Evolutionary conservation across 1,140 invertebrate genomes (phyloP).

Genomic region (Vanessa atalanta): DNA sequence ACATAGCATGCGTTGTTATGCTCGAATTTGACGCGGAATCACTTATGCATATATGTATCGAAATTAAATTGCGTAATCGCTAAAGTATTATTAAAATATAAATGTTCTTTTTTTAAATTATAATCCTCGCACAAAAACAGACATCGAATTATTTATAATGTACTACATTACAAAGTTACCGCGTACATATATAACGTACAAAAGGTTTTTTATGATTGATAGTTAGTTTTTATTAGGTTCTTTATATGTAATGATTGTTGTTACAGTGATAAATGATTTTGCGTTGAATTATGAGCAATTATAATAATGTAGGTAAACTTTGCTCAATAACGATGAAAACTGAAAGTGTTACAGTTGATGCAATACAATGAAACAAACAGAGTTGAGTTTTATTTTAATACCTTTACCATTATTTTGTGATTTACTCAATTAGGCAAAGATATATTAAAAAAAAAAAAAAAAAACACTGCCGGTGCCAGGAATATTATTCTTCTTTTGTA

Average conservation of each 20-base stretch:
- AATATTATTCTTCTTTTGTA: no score
- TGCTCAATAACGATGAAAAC: conserved; percentile 80
- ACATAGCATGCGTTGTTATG: conserved; percentile 80
- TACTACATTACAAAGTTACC: conserved; percentile 30
- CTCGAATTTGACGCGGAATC: conserved; percentile 55
- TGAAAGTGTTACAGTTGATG: conserved; percentile 80
- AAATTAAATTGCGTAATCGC: neutral
- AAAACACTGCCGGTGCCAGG: no score
- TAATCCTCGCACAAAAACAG: neutral
- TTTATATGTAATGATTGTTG: conserved; percentile 6
- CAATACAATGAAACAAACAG: conserved; percentile 79
- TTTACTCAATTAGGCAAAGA: no score
- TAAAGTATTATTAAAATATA: neutral
- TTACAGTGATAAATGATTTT: conserved; percentile 22
- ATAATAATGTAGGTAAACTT: conserved; percentile 81
- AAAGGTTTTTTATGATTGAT: conserved; percentile 6
- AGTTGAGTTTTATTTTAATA: conserved; percentile 71
- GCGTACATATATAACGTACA: conserved; percentile 35
- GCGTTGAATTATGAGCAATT: conserved; percentile 55
- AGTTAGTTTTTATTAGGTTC: neutral
- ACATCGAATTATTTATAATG: conserved; percentile 1
- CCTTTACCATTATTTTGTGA: neutral
- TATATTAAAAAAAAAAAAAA: no score
- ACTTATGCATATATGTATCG: conserved; percentile 40
- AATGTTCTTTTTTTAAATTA: neutral